phyloP scores from a whole-genome alignment of 2,888 invertebrate species.

The Oegoconia quadripuncta region DNA sequence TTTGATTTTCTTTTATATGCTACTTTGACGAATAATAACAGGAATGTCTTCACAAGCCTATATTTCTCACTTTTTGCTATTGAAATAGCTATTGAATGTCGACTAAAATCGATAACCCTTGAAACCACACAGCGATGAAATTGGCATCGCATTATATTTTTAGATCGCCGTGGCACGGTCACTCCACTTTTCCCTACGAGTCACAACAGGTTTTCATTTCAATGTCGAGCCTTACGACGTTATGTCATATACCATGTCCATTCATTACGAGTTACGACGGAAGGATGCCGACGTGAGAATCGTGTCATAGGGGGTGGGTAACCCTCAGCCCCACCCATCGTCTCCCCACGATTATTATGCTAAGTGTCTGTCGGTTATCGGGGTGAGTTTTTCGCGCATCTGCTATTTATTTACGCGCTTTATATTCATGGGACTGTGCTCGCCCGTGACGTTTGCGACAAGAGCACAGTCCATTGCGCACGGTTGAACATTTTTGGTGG shows the following conservation, averaged over 20 bases:
- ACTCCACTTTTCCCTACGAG: conserved; percentile 35
- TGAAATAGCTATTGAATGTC: too few relatives aligned
- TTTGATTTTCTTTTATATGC: too few relatives aligned
- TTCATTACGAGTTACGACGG: conserved; percentile 70
- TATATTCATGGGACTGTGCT: conserved; percentile 74
- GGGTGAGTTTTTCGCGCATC: conserved; percentile 78
- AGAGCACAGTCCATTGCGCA: conserved; percentile 69
- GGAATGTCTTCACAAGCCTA: too few relatives aligned
- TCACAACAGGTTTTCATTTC: conserved; percentile 54
- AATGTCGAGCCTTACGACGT: conserved; percentile 43
- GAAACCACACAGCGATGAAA: conserved; percentile 26
- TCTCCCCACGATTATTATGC: conserved; percentile 72
- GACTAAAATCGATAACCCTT: too few relatives aligned
- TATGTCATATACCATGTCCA: conserved; percentile 67
- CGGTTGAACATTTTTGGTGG: conserved; percentile 43
- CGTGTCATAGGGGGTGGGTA: conserved; percentile 62
- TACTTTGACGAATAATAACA: too few relatives aligned
- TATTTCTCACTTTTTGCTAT: too few relatives aligned
- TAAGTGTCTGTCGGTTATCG: conserved; percentile 70
- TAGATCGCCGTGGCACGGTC: conserved; percentile 36
- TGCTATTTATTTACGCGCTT: conserved; percentile 78
- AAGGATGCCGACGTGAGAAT: conserved; percentile 76
- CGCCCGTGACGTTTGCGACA: conserved; percentile 55
- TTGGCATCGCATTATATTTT: conserved; percentile 26
- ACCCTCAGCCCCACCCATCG: conserved; percentile 29